phyloP scores from a whole-genome alignment of 2,888 invertebrate species.

The Hirtodrosophila cameraria region DNA sequence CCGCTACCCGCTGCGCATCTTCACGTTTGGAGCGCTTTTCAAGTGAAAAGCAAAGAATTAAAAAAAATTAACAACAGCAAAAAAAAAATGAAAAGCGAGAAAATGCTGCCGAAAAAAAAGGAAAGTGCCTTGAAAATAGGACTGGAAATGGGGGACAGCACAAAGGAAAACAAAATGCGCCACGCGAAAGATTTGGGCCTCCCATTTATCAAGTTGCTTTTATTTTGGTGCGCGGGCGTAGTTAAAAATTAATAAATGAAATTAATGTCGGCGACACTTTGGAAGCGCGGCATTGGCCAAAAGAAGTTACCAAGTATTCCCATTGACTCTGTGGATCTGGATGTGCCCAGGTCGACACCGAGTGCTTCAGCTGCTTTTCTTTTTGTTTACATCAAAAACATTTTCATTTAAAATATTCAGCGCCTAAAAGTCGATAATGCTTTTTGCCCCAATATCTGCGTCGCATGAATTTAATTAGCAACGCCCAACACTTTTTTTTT shows the following conservation, averaged over 20 bases:
- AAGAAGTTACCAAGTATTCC: slow-evolving; percentile 77
- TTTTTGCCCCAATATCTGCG: slow-evolving; percentile 65
- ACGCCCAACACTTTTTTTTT: slow-evolving; percentile 74
- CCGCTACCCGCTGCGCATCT: slow-evolving; percentile 70
- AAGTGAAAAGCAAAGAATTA: slow-evolving; percentile 81
- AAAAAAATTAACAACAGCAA: slow-evolving; percentile 72
- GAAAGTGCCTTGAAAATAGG: slow-evolving; percentile 41
- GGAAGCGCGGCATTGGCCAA: slow-evolving; percentile 39
- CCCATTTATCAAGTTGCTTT: slow-evolving; percentile 80
- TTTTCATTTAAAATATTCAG: slow-evolving; percentile 78
- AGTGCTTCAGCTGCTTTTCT: not conserved
- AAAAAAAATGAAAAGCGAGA: slow-evolving; percentile 35
- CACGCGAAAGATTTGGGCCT: slow-evolving; percentile 61
- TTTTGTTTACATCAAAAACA: slow-evolving; percentile 71
- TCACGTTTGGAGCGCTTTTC: slow-evolving; percentile 75
- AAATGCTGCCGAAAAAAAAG: slow-evolving; percentile 38
- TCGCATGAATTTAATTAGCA: slow-evolving; percentile 77
- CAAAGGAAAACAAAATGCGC: slow-evolving; percentile 67
- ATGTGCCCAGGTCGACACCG: slow-evolving; percentile 12
- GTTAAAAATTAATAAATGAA: slow-evolving; percentile 82
- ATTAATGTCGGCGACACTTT: slow-evolving; percentile 81
- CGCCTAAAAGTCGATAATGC: slow-evolving; percentile 80
- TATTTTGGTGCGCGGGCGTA: slow-evolving; percentile 77
- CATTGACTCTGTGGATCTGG: slow-evolving; percentile 51
- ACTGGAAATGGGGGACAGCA: slow-evolving; percentile 35